Conservation (phyloP, 2,797 vertebrate species). For the Decapterus maruadsi region DNA sequence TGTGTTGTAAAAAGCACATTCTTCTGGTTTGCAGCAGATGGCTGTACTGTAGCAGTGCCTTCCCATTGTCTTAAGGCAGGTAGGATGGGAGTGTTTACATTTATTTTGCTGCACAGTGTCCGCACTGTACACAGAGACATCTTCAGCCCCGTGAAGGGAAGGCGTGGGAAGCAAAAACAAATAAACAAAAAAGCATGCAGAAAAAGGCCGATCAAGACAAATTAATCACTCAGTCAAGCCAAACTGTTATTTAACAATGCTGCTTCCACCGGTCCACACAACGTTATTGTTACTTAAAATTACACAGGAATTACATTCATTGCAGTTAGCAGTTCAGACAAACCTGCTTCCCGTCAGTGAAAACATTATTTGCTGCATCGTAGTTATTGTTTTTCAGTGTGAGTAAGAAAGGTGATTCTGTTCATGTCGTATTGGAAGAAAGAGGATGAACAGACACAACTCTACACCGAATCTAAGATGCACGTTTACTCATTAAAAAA, state of each 20-base stretch:
- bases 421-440: neutral
- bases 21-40: conserved; percentile 42
- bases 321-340: conserved; percentile 44
- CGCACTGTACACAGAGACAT: conserved; percentile 3
- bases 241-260: neutral
- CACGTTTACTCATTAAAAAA: neutral
- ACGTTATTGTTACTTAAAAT: neutral
- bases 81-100: conserved; percentile 26
- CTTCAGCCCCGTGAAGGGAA: conserved; percentile 7
- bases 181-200: too few species aligned
- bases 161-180: neutral
- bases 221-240: neutral
- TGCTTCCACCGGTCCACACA: neutral
- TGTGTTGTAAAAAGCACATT: conserved; percentile 34
- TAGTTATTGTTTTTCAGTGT: conserved; percentile 3
- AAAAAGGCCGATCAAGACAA: neutral
- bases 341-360: conserved; percentile 15
- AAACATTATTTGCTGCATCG: conserved; percentile 12
- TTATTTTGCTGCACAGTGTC: conserved; percentile 16
- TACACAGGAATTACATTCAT: conserved; percentile 34
- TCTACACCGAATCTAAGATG: conserved; percentile 1
- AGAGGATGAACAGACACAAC: neutral
- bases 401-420: conserved; percentile 2
- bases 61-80: conserved; percentile 62
- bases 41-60: conserved; percentile 18